Conservation (phyloP, 2,113 vertebrate genomes). For the Phocoena sinus region DNA sequence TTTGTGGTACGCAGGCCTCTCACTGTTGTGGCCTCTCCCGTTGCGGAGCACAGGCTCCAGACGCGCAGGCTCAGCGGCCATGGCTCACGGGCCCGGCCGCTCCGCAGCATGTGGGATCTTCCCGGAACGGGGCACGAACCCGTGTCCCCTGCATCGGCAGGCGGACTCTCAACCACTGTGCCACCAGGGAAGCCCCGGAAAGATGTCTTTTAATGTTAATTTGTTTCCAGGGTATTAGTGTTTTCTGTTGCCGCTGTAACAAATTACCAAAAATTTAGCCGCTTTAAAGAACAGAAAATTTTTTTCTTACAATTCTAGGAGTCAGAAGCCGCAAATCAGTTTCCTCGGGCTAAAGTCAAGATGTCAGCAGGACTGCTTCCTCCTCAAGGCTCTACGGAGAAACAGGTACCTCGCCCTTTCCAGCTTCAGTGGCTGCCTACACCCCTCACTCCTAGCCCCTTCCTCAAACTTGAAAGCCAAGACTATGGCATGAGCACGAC, state of each 20-base stretch:
- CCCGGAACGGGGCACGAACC: no score
- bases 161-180: no score
- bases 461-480: background rate
- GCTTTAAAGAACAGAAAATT: background rate
- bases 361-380: background rate
- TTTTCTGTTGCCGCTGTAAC: background rate
- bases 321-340: background rate
- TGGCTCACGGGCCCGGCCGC: no score
- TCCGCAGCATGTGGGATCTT: no score
- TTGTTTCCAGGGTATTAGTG: background rate
- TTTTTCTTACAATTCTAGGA: background rate
- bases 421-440: no score
- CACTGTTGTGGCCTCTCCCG: no score
- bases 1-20: no score
- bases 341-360: background rate
- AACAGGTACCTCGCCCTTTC: background rate
- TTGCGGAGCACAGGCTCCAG: no score
- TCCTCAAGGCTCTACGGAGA: rapidly evolving
- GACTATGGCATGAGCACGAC: rapidly evolving
- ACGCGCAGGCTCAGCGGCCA: no score
- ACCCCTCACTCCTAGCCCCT: background rate
- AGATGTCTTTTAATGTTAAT: background rate
- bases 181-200: background rate
- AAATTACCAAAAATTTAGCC: background rate
- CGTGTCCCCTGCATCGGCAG: no score